Conservation (phyloP, 2,113 vertebrate genomes). For the Pygoscelis adeliae region DNA sequence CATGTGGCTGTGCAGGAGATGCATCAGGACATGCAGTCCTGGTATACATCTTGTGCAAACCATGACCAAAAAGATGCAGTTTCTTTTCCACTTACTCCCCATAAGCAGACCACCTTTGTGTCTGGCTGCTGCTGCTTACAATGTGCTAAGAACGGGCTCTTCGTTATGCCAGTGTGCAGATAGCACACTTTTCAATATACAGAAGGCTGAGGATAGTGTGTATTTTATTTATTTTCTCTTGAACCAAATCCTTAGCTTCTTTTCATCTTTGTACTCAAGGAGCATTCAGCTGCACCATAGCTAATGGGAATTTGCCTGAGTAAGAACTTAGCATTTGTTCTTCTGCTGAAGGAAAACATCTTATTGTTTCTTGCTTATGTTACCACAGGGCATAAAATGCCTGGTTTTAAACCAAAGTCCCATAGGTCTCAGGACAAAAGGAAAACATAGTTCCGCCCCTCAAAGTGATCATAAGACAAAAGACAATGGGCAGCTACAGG, state of each 20-base stretch:
- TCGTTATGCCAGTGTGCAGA: background rate
- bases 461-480: background rate
- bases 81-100: background rate
- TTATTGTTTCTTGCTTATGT: background rate
- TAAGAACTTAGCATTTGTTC: background rate
- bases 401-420: background rate
- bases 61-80: accelerated
- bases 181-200: background rate
- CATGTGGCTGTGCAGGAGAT: background rate
- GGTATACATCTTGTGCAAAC: background rate
- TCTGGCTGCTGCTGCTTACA: background rate
- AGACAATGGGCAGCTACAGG: constrained; percentile 9
- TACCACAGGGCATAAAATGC: background rate
- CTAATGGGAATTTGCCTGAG: background rate
- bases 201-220: background rate
- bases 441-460: background rate
- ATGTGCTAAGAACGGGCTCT: background rate
- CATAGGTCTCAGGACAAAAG: constrained; percentile 5
- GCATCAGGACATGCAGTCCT: background rate
- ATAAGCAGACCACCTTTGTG: background rate
- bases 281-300: background rate
- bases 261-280: background rate
- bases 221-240: background rate
- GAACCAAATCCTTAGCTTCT: background rate
- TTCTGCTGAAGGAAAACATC: background rate